These are phyloP conservation scores for Thereva nobilitata DNA, from an alignment of 2,888 invertebrate genomes.

Conservation along the genomic window DNA sequence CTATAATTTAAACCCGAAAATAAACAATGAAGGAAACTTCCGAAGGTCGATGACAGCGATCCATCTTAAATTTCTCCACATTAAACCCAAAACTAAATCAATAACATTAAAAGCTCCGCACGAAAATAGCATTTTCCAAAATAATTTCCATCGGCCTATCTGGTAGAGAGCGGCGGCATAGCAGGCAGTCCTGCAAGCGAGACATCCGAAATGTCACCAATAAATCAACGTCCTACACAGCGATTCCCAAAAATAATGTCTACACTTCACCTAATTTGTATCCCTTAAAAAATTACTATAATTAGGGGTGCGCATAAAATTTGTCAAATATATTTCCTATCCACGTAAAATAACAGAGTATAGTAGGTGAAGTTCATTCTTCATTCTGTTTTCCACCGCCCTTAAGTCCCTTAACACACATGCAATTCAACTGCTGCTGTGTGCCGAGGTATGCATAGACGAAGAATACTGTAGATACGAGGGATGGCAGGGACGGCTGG, in stretches of 20 bases:
- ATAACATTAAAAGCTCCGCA: no score
- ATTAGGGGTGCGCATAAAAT: slow-evolving; percentile 42
- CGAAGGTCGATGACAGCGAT: no score
- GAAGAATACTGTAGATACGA: slow-evolving; percentile 4
- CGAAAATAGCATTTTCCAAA: no score
- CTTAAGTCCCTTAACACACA: slow-evolving; percentile 24
- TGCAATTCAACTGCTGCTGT: slow-evolving; percentile 19
- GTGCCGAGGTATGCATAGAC: slow-evolving; percentile 25
- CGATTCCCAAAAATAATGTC: slow-evolving; percentile 25
- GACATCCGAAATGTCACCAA: slow-evolving; percentile 5
- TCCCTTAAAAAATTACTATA: slow-evolving; percentile 34
- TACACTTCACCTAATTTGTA: slow-evolving; percentile 35
- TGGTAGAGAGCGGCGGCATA: no score
- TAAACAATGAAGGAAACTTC: no score
- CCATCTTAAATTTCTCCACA: no score
- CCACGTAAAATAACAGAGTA: slow-evolving; percentile 37
- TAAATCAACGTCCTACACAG: slow-evolving; percentile 20
- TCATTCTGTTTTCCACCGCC: slow-evolving; percentile 40
- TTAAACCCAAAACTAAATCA: no score
- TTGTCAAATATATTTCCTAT: slow-evolving; percentile 46
- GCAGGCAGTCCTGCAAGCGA: not conserved
- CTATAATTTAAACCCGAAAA: no score
- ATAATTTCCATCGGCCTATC: no score
- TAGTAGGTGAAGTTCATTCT: slow-evolving; percentile 45
- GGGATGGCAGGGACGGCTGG: slow-evolving; percentile 10